Evolutionary conservation across 1,140 invertebrate genomes (phyloP), one percentile per base, ranked within the genome.

Genomic region (Aphidius ervi): DNA sequence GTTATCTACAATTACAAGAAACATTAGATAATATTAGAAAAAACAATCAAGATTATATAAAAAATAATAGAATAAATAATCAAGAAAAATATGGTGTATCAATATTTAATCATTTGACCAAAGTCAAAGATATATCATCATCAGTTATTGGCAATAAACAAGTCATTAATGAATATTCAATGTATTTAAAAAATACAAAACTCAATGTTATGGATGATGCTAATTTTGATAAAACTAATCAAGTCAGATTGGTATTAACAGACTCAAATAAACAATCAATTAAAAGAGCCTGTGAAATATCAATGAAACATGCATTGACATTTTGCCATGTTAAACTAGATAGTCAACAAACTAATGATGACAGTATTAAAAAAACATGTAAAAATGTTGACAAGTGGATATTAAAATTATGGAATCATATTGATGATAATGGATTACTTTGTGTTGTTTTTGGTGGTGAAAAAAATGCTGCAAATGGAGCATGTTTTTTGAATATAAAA

Each of bases 101-200:
- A 59, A 82, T 90, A 64, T 86, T 90, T 57, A 87, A 84, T 63
- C 85, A 89, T 66, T 81, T 87, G 37, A 82, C 85, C 4, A 83
- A 84, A 66, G 70, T 84, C 48, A 83, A 84, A 46, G 88, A 86
- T 72, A 82, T 16, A 1, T 16, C 83, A 20, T 83, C 82, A 9
- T 70, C 82, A 46, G 79, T 88, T 31, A 68, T 88, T 62, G 81
- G 85, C 46, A 77, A 80, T 71, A 72, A 82, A 71, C 67, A 86
- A 69, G 70, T 85, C 48, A 75, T 84, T 62, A 69, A 83, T 58
- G 81, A 84, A 74, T 86, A 87, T 78, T 82, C 74, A 48, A 77
- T 68, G 57, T 79, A 70, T 67, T 67, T 78, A 66, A 79, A 68
- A 61, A 71, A 59, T 9, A 66, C 67, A 1, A 69, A 66, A 40